Base-by-base conservation (phyloP, 2,113 vertebrate genomes). In the Chitala chitala region DNA sequence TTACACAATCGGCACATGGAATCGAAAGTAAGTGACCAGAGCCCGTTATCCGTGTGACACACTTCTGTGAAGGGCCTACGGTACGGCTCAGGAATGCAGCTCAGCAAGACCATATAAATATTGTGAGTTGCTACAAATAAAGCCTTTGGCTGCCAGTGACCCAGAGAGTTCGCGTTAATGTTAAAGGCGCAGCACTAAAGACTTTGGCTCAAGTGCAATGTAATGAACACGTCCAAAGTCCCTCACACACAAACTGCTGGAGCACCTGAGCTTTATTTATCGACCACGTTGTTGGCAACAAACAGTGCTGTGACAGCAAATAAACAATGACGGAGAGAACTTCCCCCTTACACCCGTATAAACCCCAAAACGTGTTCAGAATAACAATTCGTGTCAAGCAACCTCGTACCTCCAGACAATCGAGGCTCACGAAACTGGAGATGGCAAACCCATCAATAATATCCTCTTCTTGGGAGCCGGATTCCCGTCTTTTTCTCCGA, bases 381-480 rank as follows among this genome's bases (percentile, higher is more conserved):
- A 77, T 73, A 82, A 64, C 69, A 81, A 80, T 75, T 55, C 70
- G 40, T 58, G 66, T 59, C 26, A 55, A 50, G 71, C 33, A 75
- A 10, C 7, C 42, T 58, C 84, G 87, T 87, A 98, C 95, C 95
- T 97, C 93, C 83, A 98, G 87, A 82, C 93, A 90, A 83, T 96
- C 94, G 89, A 96, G 88, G 81, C 93, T 94, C 87, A 88, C 92
- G 92, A 97, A 97, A 78, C 95, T 96, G 90, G 93, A 82, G 42
- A 98, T 97, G 79, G 95, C 93, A 88, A 98, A 97, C 80, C 94
- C 95, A 90, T 98, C 95, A 86, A 98, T 95, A 84, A 98, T 91
- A 81, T 97, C 95, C 90, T 98, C 95, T 82, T 97, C 94, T 84
- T 96, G 95, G 53, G 95, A 95, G 85, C 94, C 92, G 78, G 94